A percentile compares a stretch with the other conserved stretches of the same genome.
phyloP scores from a whole-genome alignment of 2,113 vertebrate species.

The Oncorhynchus gorbuscha region DNA sequence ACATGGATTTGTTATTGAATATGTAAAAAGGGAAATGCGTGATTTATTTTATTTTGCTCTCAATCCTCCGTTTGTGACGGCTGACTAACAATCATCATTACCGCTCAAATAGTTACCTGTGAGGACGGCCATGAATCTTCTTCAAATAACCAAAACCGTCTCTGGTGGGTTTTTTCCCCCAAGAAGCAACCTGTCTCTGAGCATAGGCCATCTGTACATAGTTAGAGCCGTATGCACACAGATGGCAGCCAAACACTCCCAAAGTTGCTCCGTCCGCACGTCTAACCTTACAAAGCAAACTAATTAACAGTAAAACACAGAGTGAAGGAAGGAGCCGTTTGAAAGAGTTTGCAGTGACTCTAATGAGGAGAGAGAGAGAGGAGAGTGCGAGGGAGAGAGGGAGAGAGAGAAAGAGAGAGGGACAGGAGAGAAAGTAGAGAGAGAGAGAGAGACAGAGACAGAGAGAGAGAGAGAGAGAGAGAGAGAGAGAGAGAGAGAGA shows the following conservation, averaged over 20 bases:
- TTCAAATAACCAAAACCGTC: constrained; percentile 95
- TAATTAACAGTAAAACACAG: constrained; percentile 85
- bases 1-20: constrained; percentile 46
- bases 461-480: constrained; percentile 22
- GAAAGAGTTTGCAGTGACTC: constrained; percentile 83
- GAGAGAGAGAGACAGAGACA: constrained; percentile 28
- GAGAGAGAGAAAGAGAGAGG: constrained; percentile 19
- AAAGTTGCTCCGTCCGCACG: constrained; percentile 90
- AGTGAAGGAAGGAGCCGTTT: constrained; percentile 85
- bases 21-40: constrained; percentile 47
- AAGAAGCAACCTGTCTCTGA: constrained; percentile 95
- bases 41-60: constrained; percentile 52
- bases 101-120: constrained; percentile 88
- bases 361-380: constrained; percentile 70
- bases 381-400: constrained; percentile 2
- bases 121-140: constrained; percentile 94
- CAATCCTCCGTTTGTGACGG: constrained; percentile 83
- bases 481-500: constrained; percentile 8
- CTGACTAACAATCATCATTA: constrained; percentile 94
- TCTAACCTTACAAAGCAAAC: constrained; percentile 95
- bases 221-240: constrained; percentile 91
- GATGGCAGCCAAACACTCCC: constrained; percentile 88
- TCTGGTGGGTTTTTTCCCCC: constrained; percentile 69
- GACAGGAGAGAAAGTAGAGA: constrained; percentile 9
- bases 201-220: constrained; percentile 94